Evolutionary conservation across 2,797 vertebrate species (phyloP), one percentile per base, ranked within the genome.

Genomic region (Sardinella longiceps): DNA sequence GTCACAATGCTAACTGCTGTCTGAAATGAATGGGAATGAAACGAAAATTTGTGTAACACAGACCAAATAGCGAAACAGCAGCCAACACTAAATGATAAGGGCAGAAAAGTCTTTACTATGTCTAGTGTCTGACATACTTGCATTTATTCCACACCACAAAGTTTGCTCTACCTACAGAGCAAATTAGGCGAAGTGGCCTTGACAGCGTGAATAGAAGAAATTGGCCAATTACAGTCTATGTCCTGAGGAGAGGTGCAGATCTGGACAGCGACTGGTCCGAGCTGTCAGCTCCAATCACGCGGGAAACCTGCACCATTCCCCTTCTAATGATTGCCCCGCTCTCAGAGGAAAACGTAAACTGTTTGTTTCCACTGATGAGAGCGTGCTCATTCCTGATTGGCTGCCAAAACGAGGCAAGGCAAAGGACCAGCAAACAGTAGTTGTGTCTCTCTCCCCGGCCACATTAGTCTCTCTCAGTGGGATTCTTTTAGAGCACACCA

Each of bases 401-500:
- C 15, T 53, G 37, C 20, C 9, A n/a, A 18, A 77, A 37, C 66
- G 3, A 74, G 20, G 51, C 50, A 20, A 23, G 5, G 33, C 18
- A 39, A 43, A 77, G 18, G 70, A 43, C 33, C 70, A 39, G 70
- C 33, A 43, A 77, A 43, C 18, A 43, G 70, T 23, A 77, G 37
- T 77, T 77, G 43, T 77, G 43, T 77, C 70, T 77, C 33, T 70
- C 70, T 77, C 70, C 37, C 37, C 10, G 37, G 15, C 70, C 20
- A 33, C 20, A 43, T 43, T 23, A 77, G 7, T 37, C 70, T 33
- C 33, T 77, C 70, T 43, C 63, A 15, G 28, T 18, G 70, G 70
- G 70, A 77, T 23, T 77, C 37, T 39, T 6, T 9, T 20, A 43
- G 70, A 39, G 33, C 23, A 77, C 14, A 77, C 70, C 37, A 43